phyloP scores from a whole-genome alignment of 2,797 vertebrate species.

The Molossus alvarezi region DNA sequence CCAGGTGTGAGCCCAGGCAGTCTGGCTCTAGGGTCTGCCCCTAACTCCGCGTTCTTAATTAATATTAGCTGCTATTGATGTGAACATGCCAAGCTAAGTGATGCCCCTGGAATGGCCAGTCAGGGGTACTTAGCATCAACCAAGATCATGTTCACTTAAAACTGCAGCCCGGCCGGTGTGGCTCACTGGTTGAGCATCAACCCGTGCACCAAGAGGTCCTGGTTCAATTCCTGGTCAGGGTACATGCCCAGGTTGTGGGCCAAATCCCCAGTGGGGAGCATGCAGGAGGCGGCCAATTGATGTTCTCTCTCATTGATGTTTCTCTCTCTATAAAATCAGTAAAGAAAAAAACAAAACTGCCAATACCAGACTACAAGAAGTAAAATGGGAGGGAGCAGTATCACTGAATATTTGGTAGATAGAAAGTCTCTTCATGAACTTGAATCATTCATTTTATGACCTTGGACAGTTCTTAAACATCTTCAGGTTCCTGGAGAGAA shows the following conservation, averaged over 20 bases:
- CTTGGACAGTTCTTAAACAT: background rate
- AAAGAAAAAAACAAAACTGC: no score
- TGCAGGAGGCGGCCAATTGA: no score
- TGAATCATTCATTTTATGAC: background rate
- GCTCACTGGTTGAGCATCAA: no score
- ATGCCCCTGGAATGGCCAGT: background rate
- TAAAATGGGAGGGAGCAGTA: background rate
- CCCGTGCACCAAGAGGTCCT: no score
- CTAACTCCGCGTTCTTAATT: background rate
- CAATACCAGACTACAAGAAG: background rate
- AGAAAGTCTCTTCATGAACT: background rate
- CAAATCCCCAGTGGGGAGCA: no score
- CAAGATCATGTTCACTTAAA: background rate
- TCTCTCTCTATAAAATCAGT: no score
- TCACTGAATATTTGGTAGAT: background rate
- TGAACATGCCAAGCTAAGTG: background rate
- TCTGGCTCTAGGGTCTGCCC: background rate
- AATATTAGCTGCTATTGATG: background rate
- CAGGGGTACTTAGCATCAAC: background rate
- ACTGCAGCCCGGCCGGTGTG: no score
- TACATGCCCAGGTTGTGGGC: no score
- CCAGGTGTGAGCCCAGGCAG: background rate
- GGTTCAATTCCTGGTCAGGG: no score
- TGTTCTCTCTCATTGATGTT: no score
- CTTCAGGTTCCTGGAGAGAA: background rate